Evolutionary conservation across 2,888 invertebrate species (phyloP).

Genomic region (Luffia ferchaultella): DNA sequence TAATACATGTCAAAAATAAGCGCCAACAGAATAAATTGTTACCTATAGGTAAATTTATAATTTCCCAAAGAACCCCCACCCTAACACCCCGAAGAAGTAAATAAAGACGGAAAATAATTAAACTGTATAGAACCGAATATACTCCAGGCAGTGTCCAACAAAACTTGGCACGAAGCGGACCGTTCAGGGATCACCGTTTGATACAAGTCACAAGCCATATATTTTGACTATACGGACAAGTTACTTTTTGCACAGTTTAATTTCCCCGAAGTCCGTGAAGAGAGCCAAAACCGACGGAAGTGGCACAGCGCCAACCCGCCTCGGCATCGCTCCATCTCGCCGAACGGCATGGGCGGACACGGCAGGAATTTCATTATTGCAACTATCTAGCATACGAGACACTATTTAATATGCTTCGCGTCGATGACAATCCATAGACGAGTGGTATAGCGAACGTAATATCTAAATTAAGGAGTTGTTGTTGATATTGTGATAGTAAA

Average conservation of each 20-base stretch:
- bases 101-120: no score
- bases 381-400: conserved; percentile 31
- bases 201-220: conserved; percentile 19
- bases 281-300: conserved; percentile 31
- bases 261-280: conserved; percentile 20
- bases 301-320: conserved; percentile 40
- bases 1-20: no score
- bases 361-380: conserved; percentile 50
- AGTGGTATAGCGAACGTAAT: no score
- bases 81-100: no score
- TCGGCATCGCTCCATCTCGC: conserved; percentile 22
- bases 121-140: no score
- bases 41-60: no score
- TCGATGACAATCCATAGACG: not conserved
- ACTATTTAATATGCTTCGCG: conserved; percentile 3
- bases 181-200: conserved; percentile 11
- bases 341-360: conserved; percentile 28
- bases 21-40: no score
- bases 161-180: conserved; percentile 14
- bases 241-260: conserved; percentile 25
- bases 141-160: no score
- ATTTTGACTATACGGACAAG: conserved; percentile 14
- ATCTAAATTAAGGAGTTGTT: no score
- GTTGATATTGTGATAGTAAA: no score
- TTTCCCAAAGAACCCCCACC: no score